These are phyloP conservation scores for Elephantulus edwardii DNA, from an alignment of 2,113 vertebrate species.

Conservation along the genomic window DNA sequence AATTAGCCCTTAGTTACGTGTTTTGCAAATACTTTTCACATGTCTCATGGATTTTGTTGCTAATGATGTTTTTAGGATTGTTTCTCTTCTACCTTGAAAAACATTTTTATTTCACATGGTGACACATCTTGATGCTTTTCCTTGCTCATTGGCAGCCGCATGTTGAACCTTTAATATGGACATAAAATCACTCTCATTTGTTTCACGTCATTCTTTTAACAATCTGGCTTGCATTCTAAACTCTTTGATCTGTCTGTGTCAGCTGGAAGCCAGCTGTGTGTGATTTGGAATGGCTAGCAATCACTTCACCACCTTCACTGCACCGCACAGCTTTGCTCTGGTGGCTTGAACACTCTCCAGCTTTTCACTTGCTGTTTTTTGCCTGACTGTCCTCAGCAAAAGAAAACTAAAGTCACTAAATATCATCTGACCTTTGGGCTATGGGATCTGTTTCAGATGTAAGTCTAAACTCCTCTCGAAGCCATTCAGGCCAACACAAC, in stretches of 20 bases:
- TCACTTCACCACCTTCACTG: neutral
- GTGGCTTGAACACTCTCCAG: too few species aligned
- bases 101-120: neutral
- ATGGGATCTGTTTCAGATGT: neutral
- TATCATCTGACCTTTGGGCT: neutral
- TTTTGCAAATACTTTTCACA: neutral
- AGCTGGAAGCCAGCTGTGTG: neutral
- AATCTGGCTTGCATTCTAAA: neutral
- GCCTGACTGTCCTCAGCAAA: neutral
- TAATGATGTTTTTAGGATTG: neutral
- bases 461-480: neutral
- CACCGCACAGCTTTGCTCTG: neutral
- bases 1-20: neutral
- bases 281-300: fast-evolving
- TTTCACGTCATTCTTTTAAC: neutral
- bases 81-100: neutral
- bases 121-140: neutral
- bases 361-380: neutral
- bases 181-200: neutral
- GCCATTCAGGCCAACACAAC: fast-evolving
- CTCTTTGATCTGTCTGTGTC: neutral
- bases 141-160: neutral
- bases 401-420: neutral
- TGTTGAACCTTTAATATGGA: neutral
- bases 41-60: neutral